Evolutionary conservation across 1,140 invertebrate genomes (phyloP), one percentile per base, ranked within the genome.

Genomic region (Tachypleus tridentatus): DNA sequence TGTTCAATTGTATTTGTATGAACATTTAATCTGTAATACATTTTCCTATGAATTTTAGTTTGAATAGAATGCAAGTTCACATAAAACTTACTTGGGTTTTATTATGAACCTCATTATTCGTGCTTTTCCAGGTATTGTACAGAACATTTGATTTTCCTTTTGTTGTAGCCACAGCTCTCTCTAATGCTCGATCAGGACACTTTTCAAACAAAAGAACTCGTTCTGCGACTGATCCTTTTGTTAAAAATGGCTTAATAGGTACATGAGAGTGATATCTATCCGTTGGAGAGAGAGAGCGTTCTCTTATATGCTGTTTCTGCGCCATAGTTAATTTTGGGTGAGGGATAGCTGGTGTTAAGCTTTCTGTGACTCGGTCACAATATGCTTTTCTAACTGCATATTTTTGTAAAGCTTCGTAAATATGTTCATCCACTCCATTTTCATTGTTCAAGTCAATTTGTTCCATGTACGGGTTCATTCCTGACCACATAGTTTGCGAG

Each of bases 191-290:
- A 48, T 74, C 88, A 1, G 92, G 92, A 73, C 90, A 91, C 74
- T 89, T 86, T 75, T 95, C 92, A 74, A 94, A 95, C 72, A 93
- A 89, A 61, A 94, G 81, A 51, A 94, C 91, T 51, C 92, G 79
- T 73, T 94, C 92, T 4, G 91, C 91, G 0, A 95, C 92, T 1
- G 91, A 93, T 4, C 91, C 91, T 67, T 90, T 81, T 4, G 90
- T 91, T 9, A 93, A 79, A 74, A 93, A 92, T 3, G 89, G 89
- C 64, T 88, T 78, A n/a, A 91, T 85, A 0, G 87, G 87, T 76
- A 85, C 82, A 51, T 66, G 67, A 10, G 67, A 63, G 8, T 64
- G 60, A n/a, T 54, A 8, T 3, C 62, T 61, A 54, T 64, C 67
- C 48, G 67, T 70, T 4, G 67, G 63, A 5, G 67, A 70, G 4